phyloP scores from a whole-genome alignment of 2,888 invertebrate species.

The Phyllotreta striolata region DNA sequence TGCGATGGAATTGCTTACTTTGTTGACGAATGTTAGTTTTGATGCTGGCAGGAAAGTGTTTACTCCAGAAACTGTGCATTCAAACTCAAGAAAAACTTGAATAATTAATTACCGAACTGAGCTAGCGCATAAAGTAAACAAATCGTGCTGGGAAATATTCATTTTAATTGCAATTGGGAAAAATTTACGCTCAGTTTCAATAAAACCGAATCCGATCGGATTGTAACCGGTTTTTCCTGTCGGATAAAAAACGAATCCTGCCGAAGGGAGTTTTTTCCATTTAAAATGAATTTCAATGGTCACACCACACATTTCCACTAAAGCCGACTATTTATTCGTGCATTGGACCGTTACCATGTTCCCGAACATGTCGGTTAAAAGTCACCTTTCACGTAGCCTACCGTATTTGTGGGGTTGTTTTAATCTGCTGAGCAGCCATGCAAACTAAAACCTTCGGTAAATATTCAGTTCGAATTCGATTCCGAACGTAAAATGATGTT shows the following conservation, averaged over 20 bases:
- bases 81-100: too few relatives aligned
- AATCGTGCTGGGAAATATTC: too few relatives aligned
- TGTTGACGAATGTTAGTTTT: constrained; percentile 6
- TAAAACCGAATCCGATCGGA: too few relatives aligned
- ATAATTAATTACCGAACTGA: too few relatives aligned
- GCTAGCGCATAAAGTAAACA: too few relatives aligned
- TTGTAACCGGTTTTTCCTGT: too few relatives aligned
- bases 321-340: constrained; percentile 14
- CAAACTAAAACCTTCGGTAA: constrained; percentile 31
- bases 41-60: background rate
- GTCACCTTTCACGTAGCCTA: constrained; percentile 27
- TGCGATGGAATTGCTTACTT: constrained; percentile 1
- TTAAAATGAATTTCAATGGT: constrained; percentile 24
- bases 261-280: too few relatives aligned
- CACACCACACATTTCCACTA: constrained; percentile 20
- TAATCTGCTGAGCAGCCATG: constrained; percentile 31
- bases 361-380: constrained; percentile 29
- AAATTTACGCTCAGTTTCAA: too few relatives aligned
- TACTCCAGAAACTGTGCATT: too few relatives aligned
- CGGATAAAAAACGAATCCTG: too few relatives aligned
- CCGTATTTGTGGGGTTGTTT: constrained; percentile 32
- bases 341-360: constrained; percentile 21
- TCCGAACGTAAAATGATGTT: constrained; percentile 27
- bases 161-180: too few relatives aligned
- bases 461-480: constrained; percentile 24